Evolutionary conservation across 2,797 vertebrate genomes (phyloP).

Genomic region (Halcyon badia): DNA sequence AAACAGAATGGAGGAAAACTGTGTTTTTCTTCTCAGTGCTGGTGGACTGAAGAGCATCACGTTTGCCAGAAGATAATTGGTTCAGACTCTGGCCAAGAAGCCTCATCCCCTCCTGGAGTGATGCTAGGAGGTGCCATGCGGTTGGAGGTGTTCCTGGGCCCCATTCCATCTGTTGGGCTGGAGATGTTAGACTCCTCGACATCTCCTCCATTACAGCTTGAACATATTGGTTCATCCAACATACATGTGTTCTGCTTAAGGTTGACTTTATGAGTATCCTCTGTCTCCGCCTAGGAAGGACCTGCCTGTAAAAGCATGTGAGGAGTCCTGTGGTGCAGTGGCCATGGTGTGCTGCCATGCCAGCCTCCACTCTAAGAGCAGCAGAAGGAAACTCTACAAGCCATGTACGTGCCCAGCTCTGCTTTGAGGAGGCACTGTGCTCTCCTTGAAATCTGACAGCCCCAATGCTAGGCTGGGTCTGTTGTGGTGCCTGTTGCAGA

Average conservation of each 20-base stretch:
- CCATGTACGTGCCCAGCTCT: not conserved
- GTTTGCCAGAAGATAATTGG: constrained; percentile 11
- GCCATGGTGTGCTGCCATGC: not conserved
- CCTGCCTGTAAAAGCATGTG: not conserved
- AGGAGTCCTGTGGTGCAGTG: accelerated
- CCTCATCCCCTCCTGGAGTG: not conserved
- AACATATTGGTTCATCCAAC: not conserved
- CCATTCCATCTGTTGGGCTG: not conserved
- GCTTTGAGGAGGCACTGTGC: not conserved
- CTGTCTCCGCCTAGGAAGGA: not conserved
- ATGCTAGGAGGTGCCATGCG: not conserved
- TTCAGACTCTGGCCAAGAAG: not conserved
- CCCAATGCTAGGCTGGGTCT: accelerated
- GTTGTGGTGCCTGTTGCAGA: not conserved
- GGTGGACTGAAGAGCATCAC: not conserved
- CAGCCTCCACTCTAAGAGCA: not conserved
- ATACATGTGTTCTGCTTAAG: not conserved
- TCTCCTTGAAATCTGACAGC: not conserved
- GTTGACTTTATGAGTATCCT: not conserved
- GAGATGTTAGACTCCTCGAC: not conserved
- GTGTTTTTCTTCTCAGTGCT: not conserved
- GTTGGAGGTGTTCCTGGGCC: not conserved
- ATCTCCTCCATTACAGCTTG: not conserved
- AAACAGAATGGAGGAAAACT: not conserved
- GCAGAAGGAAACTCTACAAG: not conserved